Percentiles rank a stretch among this genome's conserved stretches.
phyloP scores from a whole-genome alignment of 1,140 invertebrate species.

The Brachionus koreanus region DNA sequence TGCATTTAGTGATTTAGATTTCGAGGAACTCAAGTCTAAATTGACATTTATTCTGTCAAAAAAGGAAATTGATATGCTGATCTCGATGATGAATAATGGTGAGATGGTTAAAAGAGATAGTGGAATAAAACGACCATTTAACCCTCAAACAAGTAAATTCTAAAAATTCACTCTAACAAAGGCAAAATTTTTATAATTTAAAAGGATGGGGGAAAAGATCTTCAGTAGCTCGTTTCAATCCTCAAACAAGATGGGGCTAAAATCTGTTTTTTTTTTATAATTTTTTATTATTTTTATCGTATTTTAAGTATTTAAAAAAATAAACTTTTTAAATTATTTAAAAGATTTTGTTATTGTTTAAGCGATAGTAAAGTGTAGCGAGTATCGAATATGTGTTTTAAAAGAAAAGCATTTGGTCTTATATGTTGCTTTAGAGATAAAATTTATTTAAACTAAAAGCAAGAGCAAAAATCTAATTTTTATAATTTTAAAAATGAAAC shows the following conservation, averaged over 20 bases:
- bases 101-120: background rate
- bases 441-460: background rate
- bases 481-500: background rate
- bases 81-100: background rate
- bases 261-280: background rate
- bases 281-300: background rate
- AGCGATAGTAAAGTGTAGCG: background rate
- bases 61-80: background rate
- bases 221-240: background rate
- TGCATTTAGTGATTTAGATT: background rate
- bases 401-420: background rate
- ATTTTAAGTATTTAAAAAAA: background rate
- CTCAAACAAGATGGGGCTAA: slow-evolving; percentile 37
- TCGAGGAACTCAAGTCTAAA: background rate
- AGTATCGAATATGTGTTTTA: background rate
- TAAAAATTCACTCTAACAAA: background rate
- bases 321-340: background rate
- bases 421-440: background rate
- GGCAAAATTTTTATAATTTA: background rate
- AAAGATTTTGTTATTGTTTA: background rate
- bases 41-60: background rate
- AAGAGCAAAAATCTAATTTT: background rate
- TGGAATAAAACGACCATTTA: background rate
- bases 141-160: slow-evolving; percentile 23
- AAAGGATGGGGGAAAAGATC: slow-evolving; percentile 22